These are phyloP conservation scores for Benitochromis conjunctus DNA, from an alignment of 2,113 vertebrate genomes.

Conservation along the genomic window DNA sequence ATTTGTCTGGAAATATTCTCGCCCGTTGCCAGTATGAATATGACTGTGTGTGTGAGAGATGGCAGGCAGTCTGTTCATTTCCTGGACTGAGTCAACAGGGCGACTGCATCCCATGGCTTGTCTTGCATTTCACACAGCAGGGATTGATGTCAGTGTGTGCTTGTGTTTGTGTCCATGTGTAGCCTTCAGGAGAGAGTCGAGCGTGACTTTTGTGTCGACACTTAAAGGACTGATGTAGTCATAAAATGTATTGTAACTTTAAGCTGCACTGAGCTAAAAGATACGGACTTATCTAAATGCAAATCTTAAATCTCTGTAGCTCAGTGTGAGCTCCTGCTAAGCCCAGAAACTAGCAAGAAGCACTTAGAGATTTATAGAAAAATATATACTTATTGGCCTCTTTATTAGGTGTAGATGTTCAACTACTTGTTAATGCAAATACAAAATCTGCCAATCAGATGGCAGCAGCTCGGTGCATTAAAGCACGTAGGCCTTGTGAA, in stretches of 20 bases:
- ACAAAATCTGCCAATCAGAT: not conserved
- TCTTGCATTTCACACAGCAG: not conserved
- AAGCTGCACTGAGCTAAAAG: not conserved
- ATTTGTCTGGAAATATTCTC: not conserved
- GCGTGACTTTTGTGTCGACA: not conserved
- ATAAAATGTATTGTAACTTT: not conserved
- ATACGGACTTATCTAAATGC: not conserved
- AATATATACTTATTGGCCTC: not conserved
- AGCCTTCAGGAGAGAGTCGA: not conserved
- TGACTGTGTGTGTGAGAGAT: not conserved
- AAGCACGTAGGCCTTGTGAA: not conserved
- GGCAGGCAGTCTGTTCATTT: not conserved
- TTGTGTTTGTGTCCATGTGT: not conserved
- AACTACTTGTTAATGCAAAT: not conserved
- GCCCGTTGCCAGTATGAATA: not conserved
- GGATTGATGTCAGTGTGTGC: not conserved
- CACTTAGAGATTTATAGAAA: not conserved
- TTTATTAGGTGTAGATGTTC: not conserved
- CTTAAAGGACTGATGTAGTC: not conserved
- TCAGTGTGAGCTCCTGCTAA: not conserved
- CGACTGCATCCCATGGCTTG: not conserved
- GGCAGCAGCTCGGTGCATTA: not conserved
- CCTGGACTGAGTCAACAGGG: not conserved
- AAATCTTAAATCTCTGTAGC: not conserved
- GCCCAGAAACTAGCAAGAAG: not conserved